Conservation (phyloP, 2,888 invertebrate genomes). For the Agrilus mali region DNA sequence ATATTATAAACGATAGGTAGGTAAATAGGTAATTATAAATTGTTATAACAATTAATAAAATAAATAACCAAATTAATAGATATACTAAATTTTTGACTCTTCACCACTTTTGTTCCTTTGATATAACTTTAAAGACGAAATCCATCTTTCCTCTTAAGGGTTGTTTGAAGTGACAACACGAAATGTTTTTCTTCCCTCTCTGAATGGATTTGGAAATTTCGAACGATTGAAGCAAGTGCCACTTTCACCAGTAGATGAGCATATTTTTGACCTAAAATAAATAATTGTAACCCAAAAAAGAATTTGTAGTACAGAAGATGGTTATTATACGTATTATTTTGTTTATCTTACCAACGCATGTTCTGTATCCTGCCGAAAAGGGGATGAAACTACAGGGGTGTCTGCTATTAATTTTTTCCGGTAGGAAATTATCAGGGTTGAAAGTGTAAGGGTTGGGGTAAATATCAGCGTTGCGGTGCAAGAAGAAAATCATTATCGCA, state of each 20-base stretch:
- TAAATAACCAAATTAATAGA: no score
- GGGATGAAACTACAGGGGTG: conserved; percentile 65
- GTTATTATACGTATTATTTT: neutral
- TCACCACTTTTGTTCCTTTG: no score
- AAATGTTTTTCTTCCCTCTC: conserved; percentile 48
- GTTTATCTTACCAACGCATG: conserved; percentile 49
- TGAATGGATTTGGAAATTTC: conserved; percentile 48
- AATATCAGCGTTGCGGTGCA: conserved; percentile 50
- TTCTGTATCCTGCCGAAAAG: conserved; percentile 62
- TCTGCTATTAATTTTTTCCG: conserved; percentile 53
- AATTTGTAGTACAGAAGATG: neutral
- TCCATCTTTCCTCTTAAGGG: conserved; percentile 53
- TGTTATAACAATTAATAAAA: no score
- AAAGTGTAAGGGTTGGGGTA: conserved; percentile 53
- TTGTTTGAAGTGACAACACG: conserved; percentile 50
- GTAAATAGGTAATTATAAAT: no score
- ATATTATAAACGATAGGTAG: no score
- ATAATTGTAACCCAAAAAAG: neutral
- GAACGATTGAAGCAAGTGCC: conserved; percentile 49
- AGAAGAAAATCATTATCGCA: conserved; percentile 21
- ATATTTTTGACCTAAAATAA: conserved; percentile 38
- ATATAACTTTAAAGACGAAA: conserved; percentile 30
- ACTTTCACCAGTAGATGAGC: conserved; percentile 59
- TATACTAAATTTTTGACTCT: no score
- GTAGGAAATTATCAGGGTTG: conserved; percentile 58